Evolutionary conservation across 2,888 invertebrate species (phyloP).

Genomic region (Lapara coniferarum): DNA sequence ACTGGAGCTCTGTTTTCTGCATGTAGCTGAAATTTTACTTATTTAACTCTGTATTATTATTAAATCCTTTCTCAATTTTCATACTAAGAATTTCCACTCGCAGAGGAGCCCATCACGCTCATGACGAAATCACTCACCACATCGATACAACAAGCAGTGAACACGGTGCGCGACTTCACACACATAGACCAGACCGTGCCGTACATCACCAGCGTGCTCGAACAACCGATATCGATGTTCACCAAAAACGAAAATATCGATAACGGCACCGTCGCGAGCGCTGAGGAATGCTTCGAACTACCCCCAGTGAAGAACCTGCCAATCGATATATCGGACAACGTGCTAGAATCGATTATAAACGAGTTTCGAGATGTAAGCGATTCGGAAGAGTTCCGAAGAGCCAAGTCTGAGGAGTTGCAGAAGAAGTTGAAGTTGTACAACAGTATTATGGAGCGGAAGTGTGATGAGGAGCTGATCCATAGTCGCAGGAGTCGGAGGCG

Average conservation of each 20-base stretch:
- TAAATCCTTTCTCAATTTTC: too few species aligned
- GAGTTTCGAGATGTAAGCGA: slow-evolving; percentile 70
- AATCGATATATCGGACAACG: slow-evolving; percentile 69
- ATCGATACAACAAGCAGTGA: slow-evolving; percentile 75
- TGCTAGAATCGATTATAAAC: slow-evolving; percentile 73
- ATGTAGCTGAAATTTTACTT: too few species aligned
- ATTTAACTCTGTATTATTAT: too few species aligned
- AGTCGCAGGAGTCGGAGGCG: slow-evolving; percentile 70
- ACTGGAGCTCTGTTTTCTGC: too few species aligned
- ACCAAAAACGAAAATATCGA: slow-evolving; percentile 63
- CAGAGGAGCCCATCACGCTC: slow-evolving; percentile 66
- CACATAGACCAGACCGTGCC: slow-evolving; percentile 70
- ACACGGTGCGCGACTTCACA: slow-evolving; percentile 70
- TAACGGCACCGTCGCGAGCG: slow-evolving; percentile 74
- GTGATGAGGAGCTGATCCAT: slow-evolving; percentile 88
- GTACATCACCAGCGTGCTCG: slow-evolving; percentile 70
- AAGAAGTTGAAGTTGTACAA: slow-evolving; percentile 86
- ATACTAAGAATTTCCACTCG: slow-evolving; percentile 22
- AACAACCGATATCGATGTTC: slow-evolving; percentile 69
- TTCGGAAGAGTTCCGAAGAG: slow-evolving; percentile 59
- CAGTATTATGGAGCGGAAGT: slow-evolving; percentile 88
- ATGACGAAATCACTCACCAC: slow-evolving; percentile 76
- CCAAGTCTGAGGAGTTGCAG: slow-evolving; percentile 63
- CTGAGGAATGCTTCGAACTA: slow-evolving; percentile 90
- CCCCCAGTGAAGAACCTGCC: slow-evolving; percentile 84